Percentiles rank a stretch among this genome's conserved stretches.
Conservation (phyloP, 64 coral and sea anemone species). For the Orbicella faveolata region DNA sequence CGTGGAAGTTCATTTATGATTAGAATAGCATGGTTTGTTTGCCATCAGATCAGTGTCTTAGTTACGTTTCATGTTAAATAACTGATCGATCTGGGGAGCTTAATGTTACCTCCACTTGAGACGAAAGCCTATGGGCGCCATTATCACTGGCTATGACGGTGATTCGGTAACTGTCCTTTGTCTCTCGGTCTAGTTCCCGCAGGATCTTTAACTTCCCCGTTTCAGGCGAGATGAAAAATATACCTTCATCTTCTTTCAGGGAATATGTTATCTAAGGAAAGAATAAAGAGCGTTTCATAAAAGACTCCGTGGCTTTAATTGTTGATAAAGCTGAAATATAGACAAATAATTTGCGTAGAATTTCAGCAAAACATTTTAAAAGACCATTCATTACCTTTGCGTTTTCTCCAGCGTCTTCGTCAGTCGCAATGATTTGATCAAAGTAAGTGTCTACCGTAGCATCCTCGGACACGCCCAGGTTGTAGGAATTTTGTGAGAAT, state of each 20-base stretch:
- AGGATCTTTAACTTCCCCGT: conserved; percentile 68
- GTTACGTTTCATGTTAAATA: no score
- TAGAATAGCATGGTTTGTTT: background rate
- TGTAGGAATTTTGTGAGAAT: conserved; percentile 63
- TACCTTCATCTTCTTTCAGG: conserved; percentile 43
- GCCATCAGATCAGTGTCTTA: no score
- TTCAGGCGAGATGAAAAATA: conserved; percentile 60
- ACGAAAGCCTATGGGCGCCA: conserved; percentile 64
- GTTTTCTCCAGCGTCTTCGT: conserved; percentile 70
- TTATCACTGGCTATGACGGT: conserved; percentile 65
- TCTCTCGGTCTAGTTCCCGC: conserved; percentile 69
- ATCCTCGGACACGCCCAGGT: conserved; percentile 55
- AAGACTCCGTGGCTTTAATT: no score
- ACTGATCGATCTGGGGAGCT: no score
- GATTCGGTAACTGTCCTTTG: conserved; percentile 47
- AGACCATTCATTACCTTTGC: conserved; percentile 32
- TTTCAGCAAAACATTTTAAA: no score
- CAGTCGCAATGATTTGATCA: conserved; percentile 49
- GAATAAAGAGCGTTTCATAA: background rate
- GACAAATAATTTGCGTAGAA: no score
- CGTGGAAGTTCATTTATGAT: background rate
- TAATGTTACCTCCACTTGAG: conserved; percentile 48
- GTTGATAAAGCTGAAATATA: no score
- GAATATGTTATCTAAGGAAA: conserved; percentile 56
- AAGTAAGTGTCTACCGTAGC: conserved; percentile 39